A percentile compares a stretch with the other conserved stretches of the same genome.
These are phyloP conservation scores for Piprites chloris DNA, from an alignment of 2,113 vertebrate species.

Conservation along the genomic window DNA sequence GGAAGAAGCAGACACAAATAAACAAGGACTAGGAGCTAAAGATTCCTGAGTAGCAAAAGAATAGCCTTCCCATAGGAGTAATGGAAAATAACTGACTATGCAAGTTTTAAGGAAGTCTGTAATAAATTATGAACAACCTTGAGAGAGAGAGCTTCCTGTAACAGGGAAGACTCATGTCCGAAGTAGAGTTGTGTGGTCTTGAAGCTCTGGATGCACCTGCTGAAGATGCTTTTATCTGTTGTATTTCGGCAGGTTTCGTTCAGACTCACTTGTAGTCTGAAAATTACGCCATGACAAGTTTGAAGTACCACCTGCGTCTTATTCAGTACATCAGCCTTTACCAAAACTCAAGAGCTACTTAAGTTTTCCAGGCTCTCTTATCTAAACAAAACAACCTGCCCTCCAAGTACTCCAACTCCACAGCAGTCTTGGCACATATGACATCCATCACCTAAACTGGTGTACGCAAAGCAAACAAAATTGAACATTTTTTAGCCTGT, in stretches of 20 bases:
- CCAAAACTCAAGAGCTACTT: background rate
- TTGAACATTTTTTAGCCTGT: background rate
- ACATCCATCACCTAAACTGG: background rate
- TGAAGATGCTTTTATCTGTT: background rate
- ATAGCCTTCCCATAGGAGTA: background rate
- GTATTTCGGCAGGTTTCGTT: background rate
- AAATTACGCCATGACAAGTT: background rate
- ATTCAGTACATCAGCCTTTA: background rate
- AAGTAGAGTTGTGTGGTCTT: rapidly evolving
- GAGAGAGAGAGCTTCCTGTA: background rate
- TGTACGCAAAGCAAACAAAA: background rate
- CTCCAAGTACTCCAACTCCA: background rate
- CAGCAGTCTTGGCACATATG: rapidly evolving
- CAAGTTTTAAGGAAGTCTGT: background rate
- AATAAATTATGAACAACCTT: background rate
- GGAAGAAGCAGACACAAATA: background rate
- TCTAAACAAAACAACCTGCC: background rate
- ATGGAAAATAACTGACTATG: background rate
- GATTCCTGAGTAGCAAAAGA: background rate
- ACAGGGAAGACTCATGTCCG: background rate
- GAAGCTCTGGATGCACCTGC: rapidly evolving
- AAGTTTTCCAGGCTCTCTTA: background rate
- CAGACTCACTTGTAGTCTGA: rapidly evolving
- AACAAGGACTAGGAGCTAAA: rapidly evolving
- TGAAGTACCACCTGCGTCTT: background rate